These are phyloP conservation scores for Lymantria dispar DNA, from an alignment of 2,888 invertebrate species.

Conservation along the genomic window DNA sequence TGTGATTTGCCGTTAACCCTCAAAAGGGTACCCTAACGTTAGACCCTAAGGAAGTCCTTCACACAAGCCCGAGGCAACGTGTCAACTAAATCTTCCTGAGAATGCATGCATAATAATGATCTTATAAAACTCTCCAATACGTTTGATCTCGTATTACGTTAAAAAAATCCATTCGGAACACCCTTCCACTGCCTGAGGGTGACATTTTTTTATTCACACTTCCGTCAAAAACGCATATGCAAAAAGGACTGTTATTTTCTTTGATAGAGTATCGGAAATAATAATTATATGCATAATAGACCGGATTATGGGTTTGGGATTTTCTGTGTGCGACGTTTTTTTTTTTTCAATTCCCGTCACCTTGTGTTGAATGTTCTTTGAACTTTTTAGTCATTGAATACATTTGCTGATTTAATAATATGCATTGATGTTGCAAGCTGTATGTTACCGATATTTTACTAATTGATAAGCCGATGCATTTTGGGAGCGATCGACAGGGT, in stretches of 20 bases:
- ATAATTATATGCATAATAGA: constrained; percentile 82
- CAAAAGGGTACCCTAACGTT: constrained; percentile 42
- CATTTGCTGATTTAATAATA: constrained; percentile 59
- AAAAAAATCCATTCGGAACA: constrained; percentile 65
- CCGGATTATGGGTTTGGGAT: constrained; percentile 72
- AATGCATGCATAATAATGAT: constrained; percentile 78
- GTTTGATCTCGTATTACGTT: constrained; percentile 68
- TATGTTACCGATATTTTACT: constrained; percentile 48
- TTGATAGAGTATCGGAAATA: constrained; percentile 79
- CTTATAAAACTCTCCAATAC: constrained; percentile 57
- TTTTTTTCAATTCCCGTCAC: constrained; percentile 72
- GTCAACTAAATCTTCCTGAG: constrained; percentile 74
- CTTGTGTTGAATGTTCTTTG: constrained; percentile 72
- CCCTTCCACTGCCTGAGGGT: constrained; percentile 75
- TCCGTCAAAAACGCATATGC: constrained; percentile 77
- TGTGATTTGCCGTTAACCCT: constrained; percentile 49
- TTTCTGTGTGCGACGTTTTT: constrained; percentile 64
- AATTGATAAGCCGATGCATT: constrained; percentile 58
- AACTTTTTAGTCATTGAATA: constrained; percentile 52
- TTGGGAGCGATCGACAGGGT: constrained; percentile 40
- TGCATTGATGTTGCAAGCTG: constrained; percentile 66
- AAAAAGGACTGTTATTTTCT: constrained; percentile 79
- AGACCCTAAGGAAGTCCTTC: constrained; percentile 61
- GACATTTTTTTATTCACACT: constrained; percentile 80
- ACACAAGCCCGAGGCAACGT: constrained; percentile 63